These are phyloP conservation scores for Solenopsis fugax DNA, from an alignment of 1,140 invertebrate genomes.

Conservation along the genomic window DNA sequence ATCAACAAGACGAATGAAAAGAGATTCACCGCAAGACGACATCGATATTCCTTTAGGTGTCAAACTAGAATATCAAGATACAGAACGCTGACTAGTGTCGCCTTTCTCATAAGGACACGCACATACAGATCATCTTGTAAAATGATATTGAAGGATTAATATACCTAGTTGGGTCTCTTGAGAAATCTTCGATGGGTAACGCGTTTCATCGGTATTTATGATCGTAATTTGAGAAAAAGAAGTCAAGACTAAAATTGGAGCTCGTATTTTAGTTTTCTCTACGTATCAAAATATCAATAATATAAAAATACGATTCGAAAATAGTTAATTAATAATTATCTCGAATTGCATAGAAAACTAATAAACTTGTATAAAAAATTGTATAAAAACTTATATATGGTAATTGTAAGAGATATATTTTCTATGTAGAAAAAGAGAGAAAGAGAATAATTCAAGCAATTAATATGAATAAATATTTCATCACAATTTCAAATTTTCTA, in stretches of 20 bases:
- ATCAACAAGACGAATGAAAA: neutral
- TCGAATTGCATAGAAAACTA: neutral
- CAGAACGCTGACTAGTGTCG: constrained; percentile 54
- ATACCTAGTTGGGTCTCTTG: constrained; percentile 43
- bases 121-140: constrained; percentile 70
- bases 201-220: constrained; percentile 42
- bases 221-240: neutral
- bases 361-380: neutral
- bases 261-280: neutral
- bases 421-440: neutral
- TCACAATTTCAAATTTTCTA: neutral
- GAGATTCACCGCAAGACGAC: constrained; percentile 12
- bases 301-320: neutral
- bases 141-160: constrained; percentile 81
- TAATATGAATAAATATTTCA: neutral
- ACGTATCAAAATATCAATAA: neutral
- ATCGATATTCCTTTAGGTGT: constrained; percentile 73
- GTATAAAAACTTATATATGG: neutral
- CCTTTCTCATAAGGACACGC: constrained; percentile 62
- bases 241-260: neutral
- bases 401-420: neutral
- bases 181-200: constrained; percentile 41
- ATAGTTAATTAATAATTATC: neutral
- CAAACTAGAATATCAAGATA: constrained; percentile 52
- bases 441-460: neutral